Evolutionary conservation across 2,888 invertebrate species (phyloP).

Genomic region (Megaustenia siamemsis): DNA sequence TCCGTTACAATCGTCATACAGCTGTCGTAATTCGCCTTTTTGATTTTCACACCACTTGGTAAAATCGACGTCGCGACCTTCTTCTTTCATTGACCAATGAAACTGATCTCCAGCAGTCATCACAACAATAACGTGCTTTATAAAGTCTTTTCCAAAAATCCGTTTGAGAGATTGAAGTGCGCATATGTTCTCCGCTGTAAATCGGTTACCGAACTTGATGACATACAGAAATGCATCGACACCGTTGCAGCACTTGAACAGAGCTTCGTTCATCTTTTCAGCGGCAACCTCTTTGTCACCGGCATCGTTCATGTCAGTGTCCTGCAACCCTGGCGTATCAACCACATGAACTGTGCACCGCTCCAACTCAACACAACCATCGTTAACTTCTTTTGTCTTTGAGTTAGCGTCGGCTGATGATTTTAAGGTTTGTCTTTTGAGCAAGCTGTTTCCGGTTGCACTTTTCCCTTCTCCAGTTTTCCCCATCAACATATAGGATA

Average conservation of each 20-base stretch:
- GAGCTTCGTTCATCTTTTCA: background rate
- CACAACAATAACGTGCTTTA: too few species aligned
- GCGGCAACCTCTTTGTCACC: background rate
- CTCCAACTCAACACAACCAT: too few species aligned
- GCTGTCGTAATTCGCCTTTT: background rate
- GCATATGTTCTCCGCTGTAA: background rate
- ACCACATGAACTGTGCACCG: background rate
- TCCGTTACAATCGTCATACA: background rate
- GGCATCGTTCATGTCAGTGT: background rate
- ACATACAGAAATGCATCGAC: background rate
- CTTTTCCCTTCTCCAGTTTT: constrained; percentile 27
- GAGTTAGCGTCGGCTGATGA: background rate
- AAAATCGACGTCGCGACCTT: background rate
- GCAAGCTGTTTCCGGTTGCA: background rate
- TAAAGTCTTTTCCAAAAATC: background rate
- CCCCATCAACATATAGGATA: background rate
- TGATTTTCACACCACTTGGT: background rate
- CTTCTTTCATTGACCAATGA: background rate
- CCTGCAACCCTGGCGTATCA: background rate
- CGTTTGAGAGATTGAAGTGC: background rate
- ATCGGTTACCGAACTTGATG: background rate
- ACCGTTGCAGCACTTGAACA: background rate
- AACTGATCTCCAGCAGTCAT: too few species aligned
- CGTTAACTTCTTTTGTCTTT: background rate
- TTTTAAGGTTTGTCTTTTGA: background rate